Base-by-base conservation (phyloP, 2,888 invertebrate genomes). In the Dicyrtomina minuta region DNA sequence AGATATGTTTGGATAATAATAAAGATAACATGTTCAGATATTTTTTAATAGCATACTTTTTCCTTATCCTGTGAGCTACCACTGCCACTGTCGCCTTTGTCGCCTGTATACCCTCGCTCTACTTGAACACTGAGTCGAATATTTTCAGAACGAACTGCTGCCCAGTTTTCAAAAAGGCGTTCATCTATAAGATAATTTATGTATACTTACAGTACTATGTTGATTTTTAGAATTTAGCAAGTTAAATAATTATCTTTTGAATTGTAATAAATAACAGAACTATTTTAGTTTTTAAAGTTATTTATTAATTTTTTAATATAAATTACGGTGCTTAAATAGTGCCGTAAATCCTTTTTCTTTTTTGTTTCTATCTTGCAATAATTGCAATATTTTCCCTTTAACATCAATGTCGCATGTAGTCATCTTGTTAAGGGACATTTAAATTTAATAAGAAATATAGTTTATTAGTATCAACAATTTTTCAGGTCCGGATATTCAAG, bases 41-140 rank as follows among this genome's bases (percentile, higher is more conserved):
- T 33, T 3, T 33, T 33, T 33, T 33, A 33, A 33, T 33, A 5
- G 33, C 33, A 33, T 53, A 77, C 78, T 71, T 78, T 76, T 70
- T 75, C 78, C 24, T 70, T 70, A 55, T 80, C 80, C 71, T 80
- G 79, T n/a, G 78, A 78, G 15, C 80, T 70, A 24, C 80, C 80
- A 17, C 79, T 75, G 61, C 77, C 77, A 43, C 49, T 81, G 8
- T 65, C 80, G 61, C 86, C 85, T 88, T 88, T 74, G 84, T 84
- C 66, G 82, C 83, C 72, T 81, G 80, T 75, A 88, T 86, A 58
- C 93, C 85, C 80, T 89, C 76, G 90, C 81, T 95, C 94, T 84
- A 92, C 90, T 78, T 92, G 90, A 72, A 95, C 87, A 13, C 91
- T 90, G 43, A 95, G 84, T 77, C 93, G 92, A 27, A 93, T 84